Evolutionary conservation across 1,140 invertebrate genomes (phyloP).

Genomic region (Araneus ventricosus): DNA sequence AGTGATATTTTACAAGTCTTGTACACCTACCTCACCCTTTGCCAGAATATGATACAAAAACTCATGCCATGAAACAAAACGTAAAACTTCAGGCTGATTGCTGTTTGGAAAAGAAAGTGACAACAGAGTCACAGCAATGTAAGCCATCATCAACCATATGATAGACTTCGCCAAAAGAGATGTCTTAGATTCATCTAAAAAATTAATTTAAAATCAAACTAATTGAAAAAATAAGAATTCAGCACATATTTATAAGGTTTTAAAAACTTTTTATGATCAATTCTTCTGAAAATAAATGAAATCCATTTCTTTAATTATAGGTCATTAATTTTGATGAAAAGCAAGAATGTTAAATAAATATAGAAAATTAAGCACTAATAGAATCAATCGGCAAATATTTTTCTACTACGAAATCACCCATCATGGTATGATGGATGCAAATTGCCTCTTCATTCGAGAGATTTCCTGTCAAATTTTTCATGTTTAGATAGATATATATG

Average conservation of each 20-base stretch:
- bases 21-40: slow-evolving; percentile 87
- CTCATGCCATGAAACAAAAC: slow-evolving; percentile 96
- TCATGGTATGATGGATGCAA: no score
- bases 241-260: neutral
- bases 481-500: no score
- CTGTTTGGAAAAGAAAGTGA: slow-evolving; percentile 86
- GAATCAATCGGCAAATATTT: no score
- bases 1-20: neutral
- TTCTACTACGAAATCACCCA: no score
- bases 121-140: slow-evolving; percentile 86
- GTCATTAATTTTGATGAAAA: no score
- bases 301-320: no score
- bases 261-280: neutral
- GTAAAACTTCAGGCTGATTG: slow-evolving; percentile 86
- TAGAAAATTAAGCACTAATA: no score
- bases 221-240: neutral
- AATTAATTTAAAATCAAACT: neutral
- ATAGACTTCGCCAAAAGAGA: slow-evolving; percentile 86
- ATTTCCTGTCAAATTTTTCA: no score
- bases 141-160: slow-evolving; percentile 88
- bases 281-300: no score
- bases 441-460: no score
- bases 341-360: no score
- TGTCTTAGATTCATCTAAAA: slow-evolving; percentile 77
- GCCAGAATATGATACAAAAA: slow-evolving; percentile 95